A percentile compares a stretch with the other conserved stretches of the same genome.
Conservation (phyloP, 2,888 invertebrate genomes). For the Amblyjoppa fuscipennis region DNA sequence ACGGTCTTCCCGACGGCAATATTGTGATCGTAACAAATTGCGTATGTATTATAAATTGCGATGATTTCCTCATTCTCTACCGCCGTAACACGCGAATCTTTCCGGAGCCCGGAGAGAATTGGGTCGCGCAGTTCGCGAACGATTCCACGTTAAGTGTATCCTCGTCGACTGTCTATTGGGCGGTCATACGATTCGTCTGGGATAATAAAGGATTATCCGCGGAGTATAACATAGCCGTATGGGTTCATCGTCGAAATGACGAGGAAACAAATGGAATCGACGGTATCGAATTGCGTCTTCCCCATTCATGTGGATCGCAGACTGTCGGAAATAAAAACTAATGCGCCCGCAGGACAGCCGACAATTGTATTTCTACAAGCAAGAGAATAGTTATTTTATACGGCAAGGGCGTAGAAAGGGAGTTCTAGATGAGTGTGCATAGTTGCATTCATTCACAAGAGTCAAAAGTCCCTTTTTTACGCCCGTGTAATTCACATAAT, state of each 20-base stretch:
- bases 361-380: too few relatives aligned
- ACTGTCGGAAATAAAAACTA: too few relatives aligned
- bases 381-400: too few relatives aligned
- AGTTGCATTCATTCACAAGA: too few relatives aligned
- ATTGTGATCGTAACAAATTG: conserved; percentile 18
- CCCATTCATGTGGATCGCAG: too few relatives aligned
- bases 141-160: not conserved
- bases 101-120: not conserved
- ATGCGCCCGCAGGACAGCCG: too few relatives aligned
- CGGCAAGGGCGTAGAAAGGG: too few relatives aligned
- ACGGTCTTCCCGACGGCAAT: conserved; percentile 1
- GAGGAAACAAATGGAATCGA: not conserved
- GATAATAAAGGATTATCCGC: not conserved
- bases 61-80: not conserved
- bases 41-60: not conserved
- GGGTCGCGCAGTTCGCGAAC: not conserved
- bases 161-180: not conserved
- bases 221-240: not conserved
- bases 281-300: too few relatives aligned
- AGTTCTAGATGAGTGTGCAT: too few relatives aligned
- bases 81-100: not conserved
- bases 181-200: not conserved
- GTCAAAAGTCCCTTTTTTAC: too few relatives aligned
- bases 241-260: not conserved
- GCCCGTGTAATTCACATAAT: too few relatives aligned